Evolutionary conservation across 2,888 invertebrate genomes (phyloP).

Genomic region (Caenorhabditis sp.): DNA sequence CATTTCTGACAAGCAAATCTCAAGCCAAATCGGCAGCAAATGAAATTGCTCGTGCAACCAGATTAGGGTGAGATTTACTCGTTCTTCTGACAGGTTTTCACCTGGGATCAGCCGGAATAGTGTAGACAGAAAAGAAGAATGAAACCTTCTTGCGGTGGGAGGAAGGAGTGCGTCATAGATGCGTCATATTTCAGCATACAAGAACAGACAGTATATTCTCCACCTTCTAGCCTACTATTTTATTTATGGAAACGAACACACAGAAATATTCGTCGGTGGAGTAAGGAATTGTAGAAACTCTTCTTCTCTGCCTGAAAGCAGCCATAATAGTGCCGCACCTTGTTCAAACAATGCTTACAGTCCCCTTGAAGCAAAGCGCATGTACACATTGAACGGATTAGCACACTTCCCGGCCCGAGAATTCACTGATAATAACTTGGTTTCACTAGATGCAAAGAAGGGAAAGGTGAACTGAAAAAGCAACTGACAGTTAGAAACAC

Average conservation of each 20-base stretch:
- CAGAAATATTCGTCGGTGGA: constrained; percentile 6
- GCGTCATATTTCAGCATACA: constrained; percentile 40
- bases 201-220: constrained; percentile 28
- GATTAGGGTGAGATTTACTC: constrained; percentile 64
- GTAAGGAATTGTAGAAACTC: constrained; percentile 34
- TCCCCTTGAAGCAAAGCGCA: constrained; percentile 41
- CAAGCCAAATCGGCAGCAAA: constrained; percentile 57
- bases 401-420: constrained; percentile 53
- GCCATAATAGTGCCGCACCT: constrained; percentile 55
- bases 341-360: constrained; percentile 58
- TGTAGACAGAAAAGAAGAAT: constrained; percentile 10
- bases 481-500: not conserved
- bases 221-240: constrained; percentile 23
- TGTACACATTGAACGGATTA: constrained; percentile 61
- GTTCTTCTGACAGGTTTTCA: constrained; percentile 4
- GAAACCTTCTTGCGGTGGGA: not conserved
- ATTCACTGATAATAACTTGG: constrained; percentile 46
- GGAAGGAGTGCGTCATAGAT: constrained; percentile 35
- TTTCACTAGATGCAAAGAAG: constrained; percentile 2
- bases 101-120: not conserved
- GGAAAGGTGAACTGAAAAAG: not conserved
- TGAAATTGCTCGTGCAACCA: constrained; percentile 20
- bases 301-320: constrained; percentile 28
- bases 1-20: constrained; percentile 48
- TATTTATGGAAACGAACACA: constrained; percentile 20